A percentile compares a stretch with the other conserved stretches of the same genome.
phyloP scores from a whole-genome alignment of 2,797 vertebrate genomes.

The Diplodus puntazzo region DNA sequence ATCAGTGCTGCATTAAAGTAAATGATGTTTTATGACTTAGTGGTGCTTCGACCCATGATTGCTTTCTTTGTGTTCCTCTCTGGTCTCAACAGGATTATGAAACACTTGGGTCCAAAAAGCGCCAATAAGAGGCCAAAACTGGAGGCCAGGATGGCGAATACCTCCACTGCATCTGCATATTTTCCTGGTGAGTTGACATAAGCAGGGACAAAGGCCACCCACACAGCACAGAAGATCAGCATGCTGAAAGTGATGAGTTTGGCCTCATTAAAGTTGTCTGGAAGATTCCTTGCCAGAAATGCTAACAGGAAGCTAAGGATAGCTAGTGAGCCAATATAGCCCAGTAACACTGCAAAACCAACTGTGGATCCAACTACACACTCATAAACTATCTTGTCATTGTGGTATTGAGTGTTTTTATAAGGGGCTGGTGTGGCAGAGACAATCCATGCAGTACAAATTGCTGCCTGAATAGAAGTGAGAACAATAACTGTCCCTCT shows the following conservation, averaged over 20 bases:
- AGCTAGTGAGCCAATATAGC: constrained; percentile 78
- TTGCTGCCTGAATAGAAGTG: constrained; percentile 63
- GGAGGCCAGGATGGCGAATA: constrained; percentile 79
- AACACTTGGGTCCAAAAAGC: constrained; percentile 79
- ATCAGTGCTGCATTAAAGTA: neutral
- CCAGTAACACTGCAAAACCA: constrained; percentile 70
- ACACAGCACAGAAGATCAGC: constrained; percentile 76
- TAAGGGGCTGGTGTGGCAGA: constrained; percentile 69
- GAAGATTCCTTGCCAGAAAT: constrained; percentile 73
- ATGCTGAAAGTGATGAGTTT: constrained; percentile 78
- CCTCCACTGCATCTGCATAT: constrained; percentile 81
- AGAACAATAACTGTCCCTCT: constrained; percentile 75
- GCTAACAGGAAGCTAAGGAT: constrained; percentile 71
- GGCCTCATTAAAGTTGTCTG: constrained; percentile 75
- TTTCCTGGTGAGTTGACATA: constrained; percentile 83
- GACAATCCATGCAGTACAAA: constrained; percentile 70
- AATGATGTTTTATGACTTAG: neutral
- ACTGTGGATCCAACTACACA: constrained; percentile 70
- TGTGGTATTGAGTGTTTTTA: constrained; percentile 76
- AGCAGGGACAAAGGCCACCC: constrained; percentile 76
- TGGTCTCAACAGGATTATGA: constrained; percentile 66
- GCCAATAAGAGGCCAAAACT: constrained; percentile 76
- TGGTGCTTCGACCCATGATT: constrained; percentile 50
- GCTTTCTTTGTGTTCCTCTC: constrained; percentile 77
- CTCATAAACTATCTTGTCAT: constrained; percentile 73